Base-by-base conservation (phyloP, 2,888 invertebrate genomes). In the Fissipunctia ypsillon region DNA sequence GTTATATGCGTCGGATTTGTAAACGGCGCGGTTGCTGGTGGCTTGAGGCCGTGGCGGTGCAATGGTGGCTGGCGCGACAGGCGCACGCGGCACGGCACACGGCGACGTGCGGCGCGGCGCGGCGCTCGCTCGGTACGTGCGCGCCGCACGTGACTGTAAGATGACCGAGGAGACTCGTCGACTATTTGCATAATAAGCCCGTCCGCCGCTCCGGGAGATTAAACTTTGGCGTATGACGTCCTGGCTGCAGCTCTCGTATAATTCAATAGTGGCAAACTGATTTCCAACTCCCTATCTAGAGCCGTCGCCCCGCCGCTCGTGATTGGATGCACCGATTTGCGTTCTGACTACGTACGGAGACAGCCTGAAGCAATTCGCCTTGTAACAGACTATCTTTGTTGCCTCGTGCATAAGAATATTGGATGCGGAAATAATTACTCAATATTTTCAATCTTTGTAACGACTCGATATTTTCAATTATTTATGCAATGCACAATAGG, bases 261-360 rank as follows among this genome's bases (percentile, higher is more conserved):
- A 95, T 95, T 95, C 95, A 95, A 95, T 95, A 95, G 95, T 93
- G 94, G 94, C 93, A 93, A 95, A 95, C 94, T 95, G 95, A 95
- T 94, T 95, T 92, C 91, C 89, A 93, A 94, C 90, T 94, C 92
- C 87, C 90, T 86, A 90, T 89, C 90, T 87, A 81, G 88, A 85
- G 89, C 87, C 87, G 86, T 87, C 85, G 87, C 84, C 78, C 69
- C 82, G 86, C 72, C 82, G 85, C 82, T 83, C 88, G 91, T 92
- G 95, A 94, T 95, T 94, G 93, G 93, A 90, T 90, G 91, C 91
- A 90, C 89, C 91, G 94, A 93, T 93, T 93, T 91, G 89, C 90
- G 91, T 91, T 86, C 86, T 83, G 84, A 79, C 83, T 75, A 87
- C 84, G 83, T 72, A 78, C 80, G 74, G 88, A 87, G 88, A 84